These are phyloP conservation scores for Alouatta palliata DNA, from an alignment of 2,113 vertebrate genomes.

Conservation along the genomic window DNA sequence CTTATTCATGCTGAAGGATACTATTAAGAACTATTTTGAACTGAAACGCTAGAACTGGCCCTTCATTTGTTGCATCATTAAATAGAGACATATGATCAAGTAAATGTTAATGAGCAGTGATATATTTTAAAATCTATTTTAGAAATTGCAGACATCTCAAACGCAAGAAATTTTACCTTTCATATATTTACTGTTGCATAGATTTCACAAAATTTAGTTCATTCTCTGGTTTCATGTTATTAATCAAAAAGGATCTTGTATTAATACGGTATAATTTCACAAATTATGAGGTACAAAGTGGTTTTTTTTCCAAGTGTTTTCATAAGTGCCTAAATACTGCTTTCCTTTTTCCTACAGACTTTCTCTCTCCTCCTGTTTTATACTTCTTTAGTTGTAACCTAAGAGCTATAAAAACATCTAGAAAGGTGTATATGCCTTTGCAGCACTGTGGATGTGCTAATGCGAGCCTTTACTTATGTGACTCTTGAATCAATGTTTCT, in stretches of 20 bases:
- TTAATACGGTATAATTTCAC: background rate
- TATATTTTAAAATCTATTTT: conserved; percentile 33
- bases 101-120: conserved; percentile 7
- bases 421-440: background rate
- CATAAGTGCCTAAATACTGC: background rate
- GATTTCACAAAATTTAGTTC: background rate
- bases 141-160: background rate
- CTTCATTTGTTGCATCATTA: conserved; percentile 34
- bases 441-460: background rate
- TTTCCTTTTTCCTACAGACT: background rate
- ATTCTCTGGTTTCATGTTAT: background rate
- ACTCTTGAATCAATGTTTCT: background rate
- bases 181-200: background rate
- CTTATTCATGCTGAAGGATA: background rate
- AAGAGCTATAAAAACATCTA: background rate
- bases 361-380: background rate
- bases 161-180: background rate
- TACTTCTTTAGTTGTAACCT: background rate
- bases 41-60: background rate
- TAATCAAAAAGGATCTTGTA: background rate
- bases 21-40: background rate
- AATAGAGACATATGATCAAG: conserved; percentile 31
- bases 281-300: background rate
- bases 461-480: background rate
- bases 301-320: background rate